phyloP scores from a whole-genome alignment of 2,797 vertebrate genomes.

The Anguilla megastoma region DNA sequence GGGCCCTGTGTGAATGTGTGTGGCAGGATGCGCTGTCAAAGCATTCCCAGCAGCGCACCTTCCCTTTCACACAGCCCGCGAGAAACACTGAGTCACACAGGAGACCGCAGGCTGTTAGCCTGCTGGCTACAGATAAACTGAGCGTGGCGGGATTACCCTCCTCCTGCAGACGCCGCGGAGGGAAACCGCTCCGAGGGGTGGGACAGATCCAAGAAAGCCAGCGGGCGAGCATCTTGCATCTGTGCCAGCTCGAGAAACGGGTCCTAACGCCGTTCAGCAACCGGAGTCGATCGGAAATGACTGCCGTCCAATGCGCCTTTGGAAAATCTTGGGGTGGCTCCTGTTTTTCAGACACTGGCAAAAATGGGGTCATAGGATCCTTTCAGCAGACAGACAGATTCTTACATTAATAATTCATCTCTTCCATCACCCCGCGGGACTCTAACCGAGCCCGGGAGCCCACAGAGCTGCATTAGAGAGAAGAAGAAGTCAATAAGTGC shows the following conservation, averaged over 20 bases:
- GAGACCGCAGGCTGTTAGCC: background rate
- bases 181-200: background rate
- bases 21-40: background rate
- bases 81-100: background rate
- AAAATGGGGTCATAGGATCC: background rate
- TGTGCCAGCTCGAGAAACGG: background rate
- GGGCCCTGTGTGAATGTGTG: background rate
- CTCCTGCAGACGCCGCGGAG: background rate
- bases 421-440: background rate
- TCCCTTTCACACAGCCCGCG: background rate
- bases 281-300: background rate
- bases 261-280: background rate
- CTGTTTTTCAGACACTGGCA: background rate
- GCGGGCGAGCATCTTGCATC: background rate
- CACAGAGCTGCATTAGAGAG: background rate
- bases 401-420: constrained; percentile 18
- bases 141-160: background rate
- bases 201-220: background rate
- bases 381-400: constrained; percentile 25
- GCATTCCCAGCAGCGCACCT: background rate
- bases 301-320: background rate
- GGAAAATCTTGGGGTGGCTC: background rate
- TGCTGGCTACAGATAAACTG: background rate
- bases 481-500: background rate
- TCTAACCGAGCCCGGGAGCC: background rate